phyloP scores from a whole-genome alignment of 2,888 invertebrate genomes.

The Leptinotarsa tumamoca region DNA sequence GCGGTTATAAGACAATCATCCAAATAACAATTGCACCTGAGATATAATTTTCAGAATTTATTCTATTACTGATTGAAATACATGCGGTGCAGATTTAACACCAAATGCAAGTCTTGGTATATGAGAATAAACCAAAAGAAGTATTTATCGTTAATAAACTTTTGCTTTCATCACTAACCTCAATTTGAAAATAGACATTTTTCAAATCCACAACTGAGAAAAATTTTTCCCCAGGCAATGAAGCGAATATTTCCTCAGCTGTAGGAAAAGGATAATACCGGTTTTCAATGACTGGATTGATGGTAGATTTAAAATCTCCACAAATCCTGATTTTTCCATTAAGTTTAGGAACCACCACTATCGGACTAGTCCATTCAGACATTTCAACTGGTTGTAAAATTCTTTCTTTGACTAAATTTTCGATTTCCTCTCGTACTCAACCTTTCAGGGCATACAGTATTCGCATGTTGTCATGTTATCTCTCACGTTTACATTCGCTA shows the following conservation, averaged over 20 bases:
- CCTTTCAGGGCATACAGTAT: conserved; percentile 9
- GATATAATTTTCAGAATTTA: conserved; percentile 29
- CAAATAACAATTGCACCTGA: conserved; percentile 29
- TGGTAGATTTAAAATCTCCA: conserved; percentile 50
- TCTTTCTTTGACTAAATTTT: conserved; percentile 41
- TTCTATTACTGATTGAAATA: conserved; percentile 25
- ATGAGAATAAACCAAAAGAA: too few species aligned
- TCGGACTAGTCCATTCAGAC: too few species aligned
- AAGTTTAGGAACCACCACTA: conserved; percentile 52
- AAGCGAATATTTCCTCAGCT: too few species aligned
- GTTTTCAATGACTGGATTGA: too few species aligned
- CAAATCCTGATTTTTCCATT: conserved; percentile 52
- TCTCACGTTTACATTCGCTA: conserved; percentile 10
- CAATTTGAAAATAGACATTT: too few species aligned
- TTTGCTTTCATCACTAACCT: too few species aligned
- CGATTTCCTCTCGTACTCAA: conserved; percentile 22
- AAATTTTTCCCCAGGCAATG: too few species aligned
- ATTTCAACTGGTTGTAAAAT: too few species aligned
- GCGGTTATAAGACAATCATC: conserved; percentile 36
- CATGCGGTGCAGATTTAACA: not conserved
- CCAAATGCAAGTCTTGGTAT: conserved; percentile 29
- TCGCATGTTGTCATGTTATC: not conserved
- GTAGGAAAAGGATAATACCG: too few species aligned
- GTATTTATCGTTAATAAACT: too few species aligned
- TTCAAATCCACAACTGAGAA: too few species aligned